Base-by-base conservation (phyloP, 35 echinoderm and acorn worm genomes). In the Stichopus chloronotus region DNA sequence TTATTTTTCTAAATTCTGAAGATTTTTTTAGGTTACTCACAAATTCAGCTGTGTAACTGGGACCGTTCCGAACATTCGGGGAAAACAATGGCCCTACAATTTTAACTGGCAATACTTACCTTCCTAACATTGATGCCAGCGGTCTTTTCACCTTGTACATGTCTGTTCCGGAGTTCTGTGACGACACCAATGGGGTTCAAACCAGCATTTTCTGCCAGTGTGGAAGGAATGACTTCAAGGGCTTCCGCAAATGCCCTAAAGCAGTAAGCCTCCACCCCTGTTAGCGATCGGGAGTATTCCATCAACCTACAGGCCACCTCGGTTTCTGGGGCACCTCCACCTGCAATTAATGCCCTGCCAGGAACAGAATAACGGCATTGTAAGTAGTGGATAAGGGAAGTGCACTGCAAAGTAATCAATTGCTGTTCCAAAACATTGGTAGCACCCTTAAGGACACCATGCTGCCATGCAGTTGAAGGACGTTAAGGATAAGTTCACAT, bases 241-340 rank as follows among this genome's bases (percentile, higher is more conserved):
- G 95, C 95, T 56, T 99, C 95, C n/a, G 95, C 97, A 78, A 95
- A 98, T 23, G 95, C 95, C 56, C 94, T 93, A 82, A 96, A 94
- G 94, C 97, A 99, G 90, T 99, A 99, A 11, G 91, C 97, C 61
- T 99, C 97, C 93, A 99, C 91, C 5, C 97, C 97, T 0, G 95
- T 95, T 80, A 99, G 69, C 9, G 72, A 76, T 25, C 94, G 68
- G n/a, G 95, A 92, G 82, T 95, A 96, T 92, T 99, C 95, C 91
- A 92, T 95, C 95, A 98, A 81, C 52, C 92, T 92, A 12, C 88
- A 94, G 4, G 95, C 87, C 12, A 99, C 94, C 83, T 99, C 97
- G 8, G 93, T 99, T 83, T 96, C 97, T 5, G 97, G 97, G 6
- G 97, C 97, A 43, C 97, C 97, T 24, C 97, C 97, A 14, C 97